phyloP scores from a whole-genome alignment of 2,888 invertebrate species.

The Tanytarsus gracilentus region DNA sequence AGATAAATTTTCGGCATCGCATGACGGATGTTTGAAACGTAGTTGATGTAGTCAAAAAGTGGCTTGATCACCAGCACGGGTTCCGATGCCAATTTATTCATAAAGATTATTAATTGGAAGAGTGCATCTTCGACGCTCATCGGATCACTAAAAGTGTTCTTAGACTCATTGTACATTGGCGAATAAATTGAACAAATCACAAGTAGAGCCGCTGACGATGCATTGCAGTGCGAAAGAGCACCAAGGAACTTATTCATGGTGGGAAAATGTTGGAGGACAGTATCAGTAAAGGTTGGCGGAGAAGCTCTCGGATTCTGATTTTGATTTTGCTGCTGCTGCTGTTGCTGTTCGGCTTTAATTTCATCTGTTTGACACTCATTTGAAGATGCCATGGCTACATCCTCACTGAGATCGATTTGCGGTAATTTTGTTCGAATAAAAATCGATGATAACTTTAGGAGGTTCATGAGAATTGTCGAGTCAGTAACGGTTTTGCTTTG shows the following conservation, averaged over 20 bases:
- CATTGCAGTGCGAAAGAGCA: conserved; percentile 67
- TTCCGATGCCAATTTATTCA: conserved; percentile 67
- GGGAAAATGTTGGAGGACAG: conserved; percentile 63
- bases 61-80: conserved; percentile 69
- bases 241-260: conserved; percentile 77
- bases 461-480: conserved; percentile 60
- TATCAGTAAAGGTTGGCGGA: conserved; percentile 32
- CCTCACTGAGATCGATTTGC: conserved; percentile 31
- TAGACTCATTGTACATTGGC: conserved; percentile 37
- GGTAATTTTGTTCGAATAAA: conserved; percentile 55
- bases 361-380: conserved; percentile 71
- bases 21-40: conserved; percentile 37
- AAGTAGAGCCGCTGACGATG: conserved; percentile 60
- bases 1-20: conserved; percentile 47
- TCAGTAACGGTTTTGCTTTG: conserved; percentile 60
- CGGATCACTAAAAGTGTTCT: conserved; percentile 48
- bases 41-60: conserved; percentile 58
- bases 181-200: conserved; percentile 46
- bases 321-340: conserved; percentile 38
- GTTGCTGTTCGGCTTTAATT: conserved; percentile 63
- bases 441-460: conserved; percentile 57
- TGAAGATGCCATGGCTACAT: background rate
- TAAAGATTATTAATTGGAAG: conserved; percentile 69
- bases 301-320: conserved; percentile 32
- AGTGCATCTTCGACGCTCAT: conserved; percentile 77